These are phyloP conservation scores for Cyclina sinensis DNA, from an alignment of 1,140 invertebrate genomes.

Conservation along the genomic window DNA sequence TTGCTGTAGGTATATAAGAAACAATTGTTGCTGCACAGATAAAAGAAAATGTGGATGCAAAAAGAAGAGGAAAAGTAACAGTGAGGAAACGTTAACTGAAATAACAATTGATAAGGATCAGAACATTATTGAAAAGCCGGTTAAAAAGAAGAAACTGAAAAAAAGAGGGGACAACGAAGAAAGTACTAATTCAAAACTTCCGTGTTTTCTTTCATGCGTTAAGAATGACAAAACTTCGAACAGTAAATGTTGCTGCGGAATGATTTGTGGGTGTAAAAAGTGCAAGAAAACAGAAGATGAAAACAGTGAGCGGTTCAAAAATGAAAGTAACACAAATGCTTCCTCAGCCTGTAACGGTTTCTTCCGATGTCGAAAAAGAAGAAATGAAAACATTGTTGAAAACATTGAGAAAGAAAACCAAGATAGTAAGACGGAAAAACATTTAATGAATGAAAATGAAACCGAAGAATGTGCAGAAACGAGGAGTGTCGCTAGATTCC, in stretches of 20 bases:
- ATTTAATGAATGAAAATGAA: too few species aligned
- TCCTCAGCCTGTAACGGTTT: neutral
- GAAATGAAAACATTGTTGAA: neutral
- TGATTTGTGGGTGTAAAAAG: neutral
- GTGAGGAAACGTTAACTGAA: constrained; percentile 13
- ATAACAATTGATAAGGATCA: constrained; percentile 24
- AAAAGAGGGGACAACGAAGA: neutral
- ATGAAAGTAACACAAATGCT: neutral
- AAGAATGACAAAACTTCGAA: neutral
- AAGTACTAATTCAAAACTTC: neutral
- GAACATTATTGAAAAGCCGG: constrained; percentile 1
- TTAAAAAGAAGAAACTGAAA: neutral
- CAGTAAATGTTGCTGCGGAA: constrained; percentile 37
- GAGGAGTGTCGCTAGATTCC: too few species aligned
- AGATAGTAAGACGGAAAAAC: neutral
- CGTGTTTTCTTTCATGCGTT: constrained; percentile 11
- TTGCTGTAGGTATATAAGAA: constrained; percentile 25
- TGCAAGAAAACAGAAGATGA: neutral
- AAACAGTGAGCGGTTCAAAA: neutral
- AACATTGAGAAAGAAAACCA: neutral
- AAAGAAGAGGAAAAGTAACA: neutral
- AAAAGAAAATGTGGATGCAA: constrained; percentile 41
- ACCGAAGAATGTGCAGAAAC: too few species aligned
- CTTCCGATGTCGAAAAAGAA: neutral
- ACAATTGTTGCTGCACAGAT: constrained; percentile 10